These are phyloP conservation scores for Stegostoma tigrinum DNA, from an alignment of 2,113 vertebrate species.

Conservation along the genomic window DNA sequence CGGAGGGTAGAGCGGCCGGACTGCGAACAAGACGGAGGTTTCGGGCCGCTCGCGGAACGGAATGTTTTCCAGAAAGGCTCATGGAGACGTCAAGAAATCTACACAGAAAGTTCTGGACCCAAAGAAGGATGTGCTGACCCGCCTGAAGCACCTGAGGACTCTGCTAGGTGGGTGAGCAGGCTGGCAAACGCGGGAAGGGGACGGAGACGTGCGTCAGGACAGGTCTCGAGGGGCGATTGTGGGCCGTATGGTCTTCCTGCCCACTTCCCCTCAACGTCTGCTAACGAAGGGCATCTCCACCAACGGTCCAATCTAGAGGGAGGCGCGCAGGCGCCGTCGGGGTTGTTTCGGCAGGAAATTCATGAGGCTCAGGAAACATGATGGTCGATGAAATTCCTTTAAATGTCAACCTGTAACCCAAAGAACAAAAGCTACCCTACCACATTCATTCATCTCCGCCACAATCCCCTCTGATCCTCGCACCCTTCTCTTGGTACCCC, in stretches of 20 bases:
- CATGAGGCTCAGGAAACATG: neutral
- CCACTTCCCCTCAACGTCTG: neutral
- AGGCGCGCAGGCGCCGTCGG: neutral
- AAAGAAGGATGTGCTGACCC: conserved; percentile 89
- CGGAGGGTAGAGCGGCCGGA: neutral
- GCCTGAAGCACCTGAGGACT: conserved; percentile 86
- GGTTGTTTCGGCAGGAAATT: neutral
- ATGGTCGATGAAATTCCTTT: neutral
- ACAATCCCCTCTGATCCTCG: no score
- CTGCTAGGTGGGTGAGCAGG: conserved; percentile 75
- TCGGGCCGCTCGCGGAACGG: conserved; percentile 50
- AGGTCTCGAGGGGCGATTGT: no score
- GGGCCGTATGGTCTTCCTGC: neutral
- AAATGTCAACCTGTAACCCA: neutral
- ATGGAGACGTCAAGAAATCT: conserved; percentile 97
- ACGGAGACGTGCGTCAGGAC: neutral
- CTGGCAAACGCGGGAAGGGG: neutral
- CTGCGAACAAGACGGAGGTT: neutral
- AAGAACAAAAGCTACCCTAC: neutral
- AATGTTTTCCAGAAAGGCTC: conserved; percentile 89
- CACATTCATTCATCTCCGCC: no score
- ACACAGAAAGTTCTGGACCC: conserved; percentile 98
- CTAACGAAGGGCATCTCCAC: neutral
- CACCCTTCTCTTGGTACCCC: no score
- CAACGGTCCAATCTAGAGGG: neutral